Evolutionary conservation across 2,797 vertebrate genomes (phyloP).

Genomic region (Pseudocheirus occidentalis): DNA sequence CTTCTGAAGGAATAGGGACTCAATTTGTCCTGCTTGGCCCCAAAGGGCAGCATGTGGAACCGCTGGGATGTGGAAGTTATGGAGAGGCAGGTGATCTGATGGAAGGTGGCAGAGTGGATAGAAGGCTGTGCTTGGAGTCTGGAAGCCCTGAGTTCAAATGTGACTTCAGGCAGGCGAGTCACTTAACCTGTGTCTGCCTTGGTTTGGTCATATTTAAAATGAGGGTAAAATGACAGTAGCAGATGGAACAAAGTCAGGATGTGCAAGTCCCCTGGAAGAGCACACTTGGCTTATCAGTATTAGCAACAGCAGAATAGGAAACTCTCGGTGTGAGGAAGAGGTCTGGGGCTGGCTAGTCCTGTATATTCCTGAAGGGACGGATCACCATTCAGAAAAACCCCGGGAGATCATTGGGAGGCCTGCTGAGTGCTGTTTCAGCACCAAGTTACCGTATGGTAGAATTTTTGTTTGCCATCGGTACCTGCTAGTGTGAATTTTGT

Average conservation of each 20-base stretch:
- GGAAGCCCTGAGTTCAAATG: not conserved
- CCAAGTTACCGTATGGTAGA: not conserved
- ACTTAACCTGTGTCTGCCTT: not conserved
- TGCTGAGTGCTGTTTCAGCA: not conserved
- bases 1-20: not conserved
- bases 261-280: not conserved
- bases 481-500: constrained; percentile 39
- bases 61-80: not conserved
- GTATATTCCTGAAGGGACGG: not conserved
- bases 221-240: not conserved
- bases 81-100: not conserved
- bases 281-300: not conserved
- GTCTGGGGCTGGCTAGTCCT: not conserved
- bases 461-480: constrained; percentile 34
- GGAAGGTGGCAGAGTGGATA: not conserved
- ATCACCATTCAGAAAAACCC: not conserved
- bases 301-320: not conserved
- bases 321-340: not conserved
- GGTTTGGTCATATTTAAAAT: not conserved
- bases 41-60: not conserved
- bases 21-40: not conserved
- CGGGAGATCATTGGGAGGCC: not conserved
- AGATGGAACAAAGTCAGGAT: not conserved
- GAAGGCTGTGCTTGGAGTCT: not conserved
- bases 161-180: not conserved